Conservation (phyloP, 2,797 vertebrate genomes). For the Microctenopoma steveboyesi region DNA sequence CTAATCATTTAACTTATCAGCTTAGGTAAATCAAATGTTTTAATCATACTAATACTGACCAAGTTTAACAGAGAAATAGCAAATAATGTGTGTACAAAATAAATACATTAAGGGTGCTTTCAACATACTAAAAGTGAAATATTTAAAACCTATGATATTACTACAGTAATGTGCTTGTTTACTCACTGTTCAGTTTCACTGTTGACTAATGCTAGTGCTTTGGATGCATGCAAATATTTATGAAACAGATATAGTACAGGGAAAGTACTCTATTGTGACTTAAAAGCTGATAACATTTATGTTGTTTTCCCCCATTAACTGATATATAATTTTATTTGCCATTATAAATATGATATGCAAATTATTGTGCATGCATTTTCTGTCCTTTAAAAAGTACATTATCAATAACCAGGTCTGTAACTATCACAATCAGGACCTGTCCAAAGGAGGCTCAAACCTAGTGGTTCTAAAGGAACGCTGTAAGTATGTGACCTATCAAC, state of each 20-base stretch:
- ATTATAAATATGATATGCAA: background rate
- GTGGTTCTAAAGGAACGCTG: too few species aligned
- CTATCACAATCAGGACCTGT: too few species aligned
- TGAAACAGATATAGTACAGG: background rate
- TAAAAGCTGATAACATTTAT: background rate
- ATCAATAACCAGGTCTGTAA: background rate
- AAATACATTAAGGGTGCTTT: too few species aligned
- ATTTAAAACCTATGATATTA: too few species aligned
- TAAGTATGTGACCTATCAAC: too few species aligned
- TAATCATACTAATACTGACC: too few species aligned
- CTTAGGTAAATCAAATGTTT: too few species aligned
- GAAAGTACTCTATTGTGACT: background rate
- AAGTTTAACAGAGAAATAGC: too few species aligned
- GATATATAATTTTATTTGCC: background rate
- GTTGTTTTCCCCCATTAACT: too few species aligned
- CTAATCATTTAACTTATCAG: too few species aligned
- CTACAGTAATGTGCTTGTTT: background rate
- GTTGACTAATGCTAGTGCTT: background rate
- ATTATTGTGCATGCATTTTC: background rate
- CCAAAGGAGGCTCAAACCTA: background rate
- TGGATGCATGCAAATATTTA: conserved; percentile 29
- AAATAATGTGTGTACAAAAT: too few species aligned
- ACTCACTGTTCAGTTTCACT: background rate
- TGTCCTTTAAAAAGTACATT: background rate
- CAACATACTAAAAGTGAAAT: too few species aligned